Evolutionary conservation across 35 echinoderm and acorn worm genomes (phyloP).

Genomic region (Acanthaster planci): DNA sequence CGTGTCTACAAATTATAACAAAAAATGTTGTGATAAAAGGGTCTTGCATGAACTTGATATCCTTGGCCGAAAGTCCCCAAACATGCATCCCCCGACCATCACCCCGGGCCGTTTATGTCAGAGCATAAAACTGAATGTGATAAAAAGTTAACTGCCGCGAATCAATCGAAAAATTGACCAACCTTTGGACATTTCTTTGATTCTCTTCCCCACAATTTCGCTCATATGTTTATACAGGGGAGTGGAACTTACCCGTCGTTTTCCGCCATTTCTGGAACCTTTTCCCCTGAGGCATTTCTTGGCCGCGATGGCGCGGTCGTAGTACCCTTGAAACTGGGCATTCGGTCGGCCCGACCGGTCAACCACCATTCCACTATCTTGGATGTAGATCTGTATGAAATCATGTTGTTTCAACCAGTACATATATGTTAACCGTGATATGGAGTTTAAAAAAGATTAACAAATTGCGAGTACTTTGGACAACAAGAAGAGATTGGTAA

Average conservation of each 20-base stretch:
- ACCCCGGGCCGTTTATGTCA: no score
- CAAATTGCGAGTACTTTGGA: no score
- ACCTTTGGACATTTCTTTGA: not conserved
- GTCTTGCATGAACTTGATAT: no score
- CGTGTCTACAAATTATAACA: no score
- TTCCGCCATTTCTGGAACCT: not conserved
- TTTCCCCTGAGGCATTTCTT: conserved; percentile 25
- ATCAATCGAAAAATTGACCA: no score
- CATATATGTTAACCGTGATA: not conserved
- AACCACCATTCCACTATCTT: conserved; percentile 39
- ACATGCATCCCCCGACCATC: no score
- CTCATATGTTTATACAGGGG: not conserved
- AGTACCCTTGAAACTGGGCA: conserved; percentile 44
- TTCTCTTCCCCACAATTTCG: not conserved
- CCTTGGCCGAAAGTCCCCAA: no score
- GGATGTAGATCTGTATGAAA: conserved; percentile 45
- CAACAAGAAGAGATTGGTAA: no score
- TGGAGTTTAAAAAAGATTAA: not conserved
- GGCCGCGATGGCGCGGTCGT: conserved; percentile 49
- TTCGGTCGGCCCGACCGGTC: conserved; percentile 36
- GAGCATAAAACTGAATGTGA: no score
- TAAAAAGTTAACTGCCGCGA: no score
- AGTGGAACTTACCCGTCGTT: not conserved
- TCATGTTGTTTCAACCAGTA: no score
- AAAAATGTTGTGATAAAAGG: no score